phyloP scores from a whole-genome alignment of 2,113 vertebrate genomes.

The Butorides virescens region DNA sequence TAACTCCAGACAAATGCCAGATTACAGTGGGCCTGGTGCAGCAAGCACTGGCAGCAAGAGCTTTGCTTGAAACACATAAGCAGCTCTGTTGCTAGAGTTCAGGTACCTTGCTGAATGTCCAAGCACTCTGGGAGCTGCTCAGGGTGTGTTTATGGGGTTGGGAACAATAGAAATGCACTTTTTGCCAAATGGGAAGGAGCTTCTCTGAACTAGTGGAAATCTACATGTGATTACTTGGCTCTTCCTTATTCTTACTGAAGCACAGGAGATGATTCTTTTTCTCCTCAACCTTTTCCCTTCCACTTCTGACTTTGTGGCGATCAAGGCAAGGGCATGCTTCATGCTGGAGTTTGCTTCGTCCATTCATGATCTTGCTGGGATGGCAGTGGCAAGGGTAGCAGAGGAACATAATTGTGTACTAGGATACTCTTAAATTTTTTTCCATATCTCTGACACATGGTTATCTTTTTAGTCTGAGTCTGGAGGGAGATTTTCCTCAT shows the following conservation, averaged over 20 bases:
- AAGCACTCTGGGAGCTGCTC: not conserved
- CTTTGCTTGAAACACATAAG: not conserved
- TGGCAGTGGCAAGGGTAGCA: not conserved
- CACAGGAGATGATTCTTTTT: not conserved
- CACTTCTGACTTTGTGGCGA: not conserved
- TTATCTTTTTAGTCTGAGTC: not conserved
- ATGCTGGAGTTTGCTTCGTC: not conserved
- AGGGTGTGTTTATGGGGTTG: not conserved
- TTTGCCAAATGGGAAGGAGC: not conserved
- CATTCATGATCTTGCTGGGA: not conserved
- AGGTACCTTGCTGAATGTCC: not conserved
- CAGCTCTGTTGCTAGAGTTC: not conserved
- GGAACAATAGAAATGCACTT: not conserved
- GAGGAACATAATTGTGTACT: not conserved
- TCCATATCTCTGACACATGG: not conserved
- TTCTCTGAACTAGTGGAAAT: not conserved
- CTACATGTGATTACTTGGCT: not conserved
- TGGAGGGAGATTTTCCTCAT: not conserved
- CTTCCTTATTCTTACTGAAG: not conserved
- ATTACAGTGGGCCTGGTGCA: not conserved
- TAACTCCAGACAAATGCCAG: not conserved
- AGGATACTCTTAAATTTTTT: not conserved
- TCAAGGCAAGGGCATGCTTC: not conserved
- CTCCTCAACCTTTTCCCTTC: not conserved
- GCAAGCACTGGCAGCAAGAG: not conserved